These are phyloP conservation scores for Drosophila tsacasi DNA, from an alignment of 1,140 invertebrate species.

Conservation along the genomic window DNA sequence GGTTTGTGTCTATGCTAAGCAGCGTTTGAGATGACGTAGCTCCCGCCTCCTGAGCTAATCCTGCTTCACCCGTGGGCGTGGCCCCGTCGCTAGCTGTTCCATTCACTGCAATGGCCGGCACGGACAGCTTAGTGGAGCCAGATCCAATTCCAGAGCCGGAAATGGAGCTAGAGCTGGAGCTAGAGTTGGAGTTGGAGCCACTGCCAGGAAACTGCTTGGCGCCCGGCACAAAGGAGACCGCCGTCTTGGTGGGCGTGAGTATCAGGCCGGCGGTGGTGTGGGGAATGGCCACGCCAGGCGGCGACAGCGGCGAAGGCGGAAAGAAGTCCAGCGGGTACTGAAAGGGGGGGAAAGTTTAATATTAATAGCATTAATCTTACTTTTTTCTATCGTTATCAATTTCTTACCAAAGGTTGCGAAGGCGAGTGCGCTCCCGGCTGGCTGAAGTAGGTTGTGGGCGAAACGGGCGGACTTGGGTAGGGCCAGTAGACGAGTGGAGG, in stretches of 20 bases:
- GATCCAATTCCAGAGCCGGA: neutral
- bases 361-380: neutral
- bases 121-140: constrained; percentile 14
- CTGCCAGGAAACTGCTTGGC: constrained; percentile 59
- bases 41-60: constrained; percentile 4
- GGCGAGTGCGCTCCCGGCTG: constrained; percentile 87
- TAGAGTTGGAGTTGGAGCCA: constrained; percentile 25
- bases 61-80: constrained; percentile 1
- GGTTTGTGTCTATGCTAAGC: constrained; percentile 71
- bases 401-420: constrained; percentile 86
- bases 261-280: constrained; percentile 59
- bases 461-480: constrained; percentile 96
- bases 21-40: constrained; percentile 33
- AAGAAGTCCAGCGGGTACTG: constrained; percentile 79
- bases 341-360: neutral
- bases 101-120: constrained; percentile 27
- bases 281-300: constrained; percentile 59
- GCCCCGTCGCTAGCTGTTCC: constrained; percentile 8
- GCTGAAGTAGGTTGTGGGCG: constrained; percentile 93
- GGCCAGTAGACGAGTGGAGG: constrained; percentile 93
- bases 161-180: constrained; percentile 13
- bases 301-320: constrained; percentile 69
- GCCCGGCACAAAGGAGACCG: constrained; percentile 66
- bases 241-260: constrained; percentile 66
- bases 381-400: neutral